Conservation (phyloP, 2,888 invertebrate genomes). For the Eucera pruinosa region DNA sequence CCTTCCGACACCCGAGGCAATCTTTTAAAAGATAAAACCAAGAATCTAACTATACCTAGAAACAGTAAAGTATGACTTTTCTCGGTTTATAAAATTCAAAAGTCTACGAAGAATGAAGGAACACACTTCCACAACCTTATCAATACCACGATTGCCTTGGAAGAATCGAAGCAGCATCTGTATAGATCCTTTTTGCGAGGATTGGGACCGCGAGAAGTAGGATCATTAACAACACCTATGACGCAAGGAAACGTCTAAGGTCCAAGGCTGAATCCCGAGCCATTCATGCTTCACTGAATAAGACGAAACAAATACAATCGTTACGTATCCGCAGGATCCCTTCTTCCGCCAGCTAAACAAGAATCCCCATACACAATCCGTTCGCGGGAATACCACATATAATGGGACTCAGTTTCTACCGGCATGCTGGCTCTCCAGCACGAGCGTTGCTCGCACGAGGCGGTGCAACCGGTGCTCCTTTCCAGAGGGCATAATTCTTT, state of each 20-base stretch:
- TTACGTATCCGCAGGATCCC: constrained; percentile 31
- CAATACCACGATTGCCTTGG: background rate
- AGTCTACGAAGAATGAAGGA: too few species aligned
- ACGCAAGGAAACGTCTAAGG: constrained; percentile 18
- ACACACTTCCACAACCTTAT: constrained; percentile 15
- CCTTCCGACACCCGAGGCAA: too few species aligned
- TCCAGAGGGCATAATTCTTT: constrained; percentile 69
- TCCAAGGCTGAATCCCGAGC: constrained; percentile 25
- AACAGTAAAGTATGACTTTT: too few species aligned
- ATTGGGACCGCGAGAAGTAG: background rate
- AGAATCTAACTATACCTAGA: too few species aligned
- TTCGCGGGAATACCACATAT: constrained; percentile 13
- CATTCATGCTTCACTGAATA: constrained; percentile 51
- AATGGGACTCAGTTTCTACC: constrained; percentile 29
- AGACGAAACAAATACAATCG: constrained; percentile 49
- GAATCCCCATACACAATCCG: constrained; percentile 30
- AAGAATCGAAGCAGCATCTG: too few species aligned
- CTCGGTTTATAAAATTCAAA: too few species aligned
- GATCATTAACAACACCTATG: constrained; percentile 25
- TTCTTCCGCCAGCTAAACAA: constrained; percentile 43
- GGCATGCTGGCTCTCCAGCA: constrained; percentile 5
- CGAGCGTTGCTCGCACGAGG: constrained; percentile 49
- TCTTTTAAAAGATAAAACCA: too few species aligned
- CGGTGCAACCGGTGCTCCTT: constrained; percentile 52
- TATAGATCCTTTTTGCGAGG: too few species aligned